Evolutionary conservation across 2,113 vertebrate genomes (phyloP), one percentile per base, ranked within the genome.

Genomic region (Synchiropus splendidus): DNA sequence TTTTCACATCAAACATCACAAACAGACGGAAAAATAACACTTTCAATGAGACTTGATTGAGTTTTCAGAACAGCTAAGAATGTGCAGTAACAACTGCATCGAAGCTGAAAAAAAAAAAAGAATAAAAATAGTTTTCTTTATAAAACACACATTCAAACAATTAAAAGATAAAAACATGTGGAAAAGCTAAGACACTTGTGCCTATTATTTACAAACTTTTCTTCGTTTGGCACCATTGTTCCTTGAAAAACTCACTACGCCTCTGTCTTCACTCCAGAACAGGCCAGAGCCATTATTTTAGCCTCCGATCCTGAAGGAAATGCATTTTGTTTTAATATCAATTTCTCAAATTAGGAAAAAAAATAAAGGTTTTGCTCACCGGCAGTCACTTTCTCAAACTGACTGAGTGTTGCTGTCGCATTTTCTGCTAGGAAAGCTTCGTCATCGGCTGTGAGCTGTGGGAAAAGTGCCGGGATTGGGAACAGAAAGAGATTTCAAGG

Each of bases 271-370:
- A 98, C 91, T 53, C 92, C 92, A 66, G 90, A 87, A 76, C 89
- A 92, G 27, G 93, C 95, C 64, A 99, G 83, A 66, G 95, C 95
- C 78, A 99, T 77, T 56, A 99, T 91, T 76, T 98, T 99, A 75
- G 96, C 94, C 75, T 92, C 95, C 6, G 91, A 94, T 15, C 93
- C 95, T 99, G 43, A 39, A 9, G 1, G 54, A 46, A 51, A 48
- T 9, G 8, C 8, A 4, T 5, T 27, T 27, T 5, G 21, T 27
- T 27, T 27, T 4, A 27, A 27, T 8, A 27, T 27, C 4, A 4
- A 27, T 27, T 27, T 27, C 21, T 27, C 8, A 8, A 27, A 31
- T 18, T 2, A 36, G 14, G 12, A 36, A 27, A 27, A n/a, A n/a
- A n/a, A n/a, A n/a, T n/a, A n/a, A n/a, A 36, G 8, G n/a, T 16